These are phyloP conservation scores for Salvelinus alpinus DNA, from an alignment of 2,113 vertebrate species.

Conservation along the genomic window DNA sequence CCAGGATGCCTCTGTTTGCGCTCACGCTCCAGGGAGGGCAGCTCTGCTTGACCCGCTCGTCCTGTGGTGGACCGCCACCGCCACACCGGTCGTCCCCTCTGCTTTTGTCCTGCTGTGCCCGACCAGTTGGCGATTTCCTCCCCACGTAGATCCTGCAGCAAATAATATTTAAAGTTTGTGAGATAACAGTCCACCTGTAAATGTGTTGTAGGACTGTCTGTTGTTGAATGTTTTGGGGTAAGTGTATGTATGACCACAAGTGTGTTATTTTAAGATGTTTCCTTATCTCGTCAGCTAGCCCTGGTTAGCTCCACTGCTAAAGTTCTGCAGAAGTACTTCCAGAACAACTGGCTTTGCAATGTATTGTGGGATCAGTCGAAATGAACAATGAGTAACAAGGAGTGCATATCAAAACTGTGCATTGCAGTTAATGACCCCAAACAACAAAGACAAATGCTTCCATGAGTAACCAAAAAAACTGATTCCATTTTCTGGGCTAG, in stretches of 20 bases:
- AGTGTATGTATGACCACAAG: not conserved
- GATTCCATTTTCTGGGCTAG: too few relatives aligned
- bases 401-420: too few relatives aligned
- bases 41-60: not conserved
- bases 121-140: not conserved
- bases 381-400: too few relatives aligned
- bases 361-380: too few relatives aligned
- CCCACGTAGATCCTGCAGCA: constrained; percentile 4
- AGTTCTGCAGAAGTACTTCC: too few relatives aligned
- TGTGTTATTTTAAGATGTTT: too few relatives aligned
- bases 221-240: not conserved
- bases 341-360: too few relatives aligned
- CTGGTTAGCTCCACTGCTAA: too few relatives aligned
- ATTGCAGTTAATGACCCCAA: too few relatives aligned
- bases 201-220: not conserved
- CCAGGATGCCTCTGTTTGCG: constrained; percentile 19
- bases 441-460: too few relatives aligned
- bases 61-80: not conserved
- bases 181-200: not conserved
- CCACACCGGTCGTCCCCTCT: not conserved
- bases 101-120: constrained; percentile 11
- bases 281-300: too few relatives aligned
- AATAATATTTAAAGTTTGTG: not conserved
- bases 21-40: not conserved
- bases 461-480: too few relatives aligned